Base-by-base conservation (phyloP, 2,888 invertebrate genomes). In the Cerastis rubricosa region DNA sequence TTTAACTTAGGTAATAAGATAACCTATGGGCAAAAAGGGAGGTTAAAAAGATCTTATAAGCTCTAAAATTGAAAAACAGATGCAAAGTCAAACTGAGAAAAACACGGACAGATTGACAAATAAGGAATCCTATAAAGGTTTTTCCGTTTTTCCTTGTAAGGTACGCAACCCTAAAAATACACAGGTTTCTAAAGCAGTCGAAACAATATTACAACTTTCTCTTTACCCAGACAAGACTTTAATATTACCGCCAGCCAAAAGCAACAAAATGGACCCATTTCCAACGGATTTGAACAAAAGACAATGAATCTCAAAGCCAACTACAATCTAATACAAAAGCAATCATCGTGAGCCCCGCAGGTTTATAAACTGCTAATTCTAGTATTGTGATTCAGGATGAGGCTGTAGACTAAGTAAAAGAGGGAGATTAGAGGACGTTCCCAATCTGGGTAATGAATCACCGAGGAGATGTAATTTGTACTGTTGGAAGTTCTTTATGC, bases 381-480 rank as follows among this genome's bases (percentile, higher is more conserved):
- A 72, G 74, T 72, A 84, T 73, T 74, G 59, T 79, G 78, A 83
- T 85, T 66, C 25, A 25, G 69, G 14, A 72, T 11, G 65, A 69
- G 45, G 54, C 69, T 70, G 54, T 57, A 49, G 35, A 61, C 65
- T 43, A 71, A 80, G 85, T 84, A 72, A 85, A 79, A 79, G 61
- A 64, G 43, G 57, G 51, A 78, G 66, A 85, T 85, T 85, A 85
- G 69, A 63, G 69, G 74, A 57, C 43, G 68, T 35, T 67, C 65
- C 40, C 84, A 64, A 85, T 87, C 66, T 73, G 43, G 49, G 35
- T 68, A 49, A 74, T 87, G 80, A 86, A 88, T 88, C 84, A 83
- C 77, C 63, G 70, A n/a, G 59, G 67, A 76, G 74, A 87, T 74
- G 86, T 86, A 86, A 87, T 86, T 87, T 87, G 86, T 86, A 74